Evolutionary conservation across 2,113 vertebrate species (phyloP), one percentile per base, ranked within the genome.

Genomic region (Leptocoma aspasia): DNA sequence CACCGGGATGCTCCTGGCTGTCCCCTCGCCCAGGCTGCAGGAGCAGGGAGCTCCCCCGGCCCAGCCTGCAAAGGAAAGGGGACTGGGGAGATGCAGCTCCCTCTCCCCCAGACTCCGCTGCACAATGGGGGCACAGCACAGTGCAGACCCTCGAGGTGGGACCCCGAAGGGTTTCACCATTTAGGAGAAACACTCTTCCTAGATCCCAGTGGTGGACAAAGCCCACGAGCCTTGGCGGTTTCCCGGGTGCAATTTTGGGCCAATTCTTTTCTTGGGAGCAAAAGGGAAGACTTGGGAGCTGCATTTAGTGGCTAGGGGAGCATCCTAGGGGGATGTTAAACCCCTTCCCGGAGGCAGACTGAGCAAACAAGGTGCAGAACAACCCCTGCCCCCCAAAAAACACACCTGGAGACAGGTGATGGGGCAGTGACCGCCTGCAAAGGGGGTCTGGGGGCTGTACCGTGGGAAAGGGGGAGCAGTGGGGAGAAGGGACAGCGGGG

Each of bases 371-470:
- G 13, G 22, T 2, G 20, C 39, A 30, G 44, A 49, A 30, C 16
- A 2, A 2, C 23, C 50, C 15, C 33, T 15, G 49, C 4, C 3
- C 23, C 7, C 6, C 39, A 20, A 0, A 15, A 15, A 45, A 15
- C 69, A 71, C 57, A 15, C 3, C 85, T 4, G 60, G n/a, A 50
- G 47, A 10, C 31, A 26, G 66, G 63, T 27, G 27, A 21, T 0
- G 63, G 50, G 59, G 20, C 71, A 21, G 56, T 0, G 65, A 4
- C 56, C 4, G n/a, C 33, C 64, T 1, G 17, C 57, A 23, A 21
- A 31, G 15, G 1, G 30, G 37, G 15, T 4, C 47, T 22, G 41
- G 52, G 61, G 76, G 31, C 69, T 59, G 44, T 0, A 7, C 22
- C 7, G 33, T 1, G 4, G 14, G 41, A 8, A 56, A 30, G 2